A percentile compares a stretch with the other conserved stretches of the same genome.
phyloP scores from a whole-genome alignment of 2,888 invertebrate genomes.

The Crossocerus cetratus region DNA sequence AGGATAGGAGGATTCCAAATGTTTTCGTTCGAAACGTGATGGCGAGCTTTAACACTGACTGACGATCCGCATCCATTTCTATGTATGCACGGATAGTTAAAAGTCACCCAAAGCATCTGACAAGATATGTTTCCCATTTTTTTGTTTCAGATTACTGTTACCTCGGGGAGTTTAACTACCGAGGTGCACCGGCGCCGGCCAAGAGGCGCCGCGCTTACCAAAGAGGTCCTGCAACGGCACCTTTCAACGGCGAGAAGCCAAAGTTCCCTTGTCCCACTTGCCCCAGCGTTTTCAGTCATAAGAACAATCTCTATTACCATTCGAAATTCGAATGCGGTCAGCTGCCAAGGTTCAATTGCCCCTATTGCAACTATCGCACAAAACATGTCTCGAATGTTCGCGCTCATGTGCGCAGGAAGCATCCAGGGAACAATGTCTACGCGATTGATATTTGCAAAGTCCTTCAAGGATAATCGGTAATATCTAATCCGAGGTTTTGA shows the following conservation, averaged over 20 bases:
- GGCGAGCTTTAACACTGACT: no score
- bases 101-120: no score
- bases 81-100: no score
- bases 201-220: neutral
- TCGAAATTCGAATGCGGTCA: conserved; percentile 72
- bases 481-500: neutral
- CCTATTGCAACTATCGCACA: conserved; percentile 70
- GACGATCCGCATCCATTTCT: no score
- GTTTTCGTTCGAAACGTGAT: no score
- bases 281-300: conserved; percentile 66
- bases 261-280: conserved; percentile 63
- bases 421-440: conserved; percentile 57
- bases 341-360: conserved; percentile 72
- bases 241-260: conserved; percentile 19
- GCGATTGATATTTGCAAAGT: conserved; percentile 61
- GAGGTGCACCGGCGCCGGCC: neutral
- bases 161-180: conserved; percentile 9
- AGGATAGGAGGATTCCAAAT: no score
- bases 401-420: conserved; percentile 68
- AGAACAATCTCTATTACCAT: conserved; percentile 69
- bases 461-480: conserved; percentile 6
- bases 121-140: conserved; percentile 1
- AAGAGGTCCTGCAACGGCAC: neutral
- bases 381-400: conserved; percentile 70
- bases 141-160: conserved; percentile 48